phyloP scores from a whole-genome alignment of 2,888 invertebrate genomes.

The Phorcus lineatus region DNA sequence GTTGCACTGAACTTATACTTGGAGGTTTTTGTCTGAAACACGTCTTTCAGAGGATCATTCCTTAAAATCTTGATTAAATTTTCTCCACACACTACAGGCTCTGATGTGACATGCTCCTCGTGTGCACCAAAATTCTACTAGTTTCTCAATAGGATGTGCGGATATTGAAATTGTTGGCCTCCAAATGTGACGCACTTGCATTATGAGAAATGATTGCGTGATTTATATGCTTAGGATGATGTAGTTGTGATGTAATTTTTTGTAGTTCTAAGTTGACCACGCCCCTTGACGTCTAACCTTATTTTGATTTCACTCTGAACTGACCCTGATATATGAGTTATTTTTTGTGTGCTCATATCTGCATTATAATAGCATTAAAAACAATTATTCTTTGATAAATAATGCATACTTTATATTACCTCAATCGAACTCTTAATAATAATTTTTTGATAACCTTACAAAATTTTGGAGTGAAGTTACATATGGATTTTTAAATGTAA shows the following conservation, averaged over 20 bases:
- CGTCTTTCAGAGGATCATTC: background rate
- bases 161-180: constrained; percentile 21
- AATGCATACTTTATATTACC: too few relatives aligned
- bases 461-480: too few relatives aligned
- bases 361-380: too few relatives aligned
- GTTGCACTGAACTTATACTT: background rate
- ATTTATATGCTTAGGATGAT: constrained; percentile 11
- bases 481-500: too few relatives aligned
- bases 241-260: background rate
- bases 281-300: too few relatives aligned
- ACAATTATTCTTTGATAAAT: too few relatives aligned
- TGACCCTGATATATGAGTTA: too few relatives aligned
- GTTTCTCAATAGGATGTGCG: background rate
- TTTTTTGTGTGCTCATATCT: too few relatives aligned
- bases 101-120: background rate
- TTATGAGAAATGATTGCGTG: constrained; percentile 7
- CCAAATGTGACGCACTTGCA: constrained; percentile 12
- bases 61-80: constrained; percentile 16
- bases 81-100: background rate
- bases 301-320: too few relatives aligned
- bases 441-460: too few relatives aligned
- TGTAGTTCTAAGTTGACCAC: background rate
- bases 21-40: background rate
- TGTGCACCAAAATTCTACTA: background rate
- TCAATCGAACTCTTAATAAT: too few relatives aligned